Percentiles rank a stretch among this genome's conserved stretches.
Conservation (phyloP, 2,113 vertebrate species). For the Ardeotis arabs region DNA sequence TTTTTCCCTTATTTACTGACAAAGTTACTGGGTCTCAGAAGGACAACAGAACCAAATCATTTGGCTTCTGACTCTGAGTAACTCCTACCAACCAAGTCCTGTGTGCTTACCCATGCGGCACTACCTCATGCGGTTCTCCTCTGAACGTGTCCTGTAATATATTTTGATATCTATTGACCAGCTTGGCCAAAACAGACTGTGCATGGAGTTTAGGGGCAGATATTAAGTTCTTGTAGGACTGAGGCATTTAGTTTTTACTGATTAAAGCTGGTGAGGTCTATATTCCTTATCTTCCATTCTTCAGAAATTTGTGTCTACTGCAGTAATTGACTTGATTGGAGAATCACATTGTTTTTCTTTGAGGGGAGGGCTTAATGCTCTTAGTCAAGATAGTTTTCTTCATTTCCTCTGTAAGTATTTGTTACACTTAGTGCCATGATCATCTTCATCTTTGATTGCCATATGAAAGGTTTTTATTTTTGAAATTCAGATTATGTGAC, state of each 20-base stretch:
- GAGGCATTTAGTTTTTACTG: background rate
- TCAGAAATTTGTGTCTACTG: background rate
- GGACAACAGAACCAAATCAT: background rate
- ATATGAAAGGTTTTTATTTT: background rate
- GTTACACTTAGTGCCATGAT: background rate
- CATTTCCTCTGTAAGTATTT: background rate
- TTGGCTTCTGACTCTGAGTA: background rate
- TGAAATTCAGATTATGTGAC: background rate
- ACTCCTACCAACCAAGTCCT: background rate
- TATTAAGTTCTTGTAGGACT: background rate
- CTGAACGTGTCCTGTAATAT: rapidly evolving
- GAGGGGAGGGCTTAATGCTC: background rate
- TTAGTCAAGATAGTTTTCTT: background rate
- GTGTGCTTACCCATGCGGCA: background rate
- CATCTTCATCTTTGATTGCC: background rate
- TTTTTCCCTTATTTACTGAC: background rate
- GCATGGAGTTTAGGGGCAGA: background rate
- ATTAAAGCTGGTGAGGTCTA: background rate
- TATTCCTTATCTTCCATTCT: background rate
- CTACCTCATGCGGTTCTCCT: background rate
- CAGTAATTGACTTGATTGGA: background rate
- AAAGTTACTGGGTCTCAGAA: background rate
- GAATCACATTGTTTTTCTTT: background rate
- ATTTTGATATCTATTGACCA: background rate
- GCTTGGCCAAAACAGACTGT: background rate